These are phyloP conservation scores for Branchellion lobata DNA, from an alignment of 2,888 invertebrate genomes.

Conservation along the genomic window DNA sequence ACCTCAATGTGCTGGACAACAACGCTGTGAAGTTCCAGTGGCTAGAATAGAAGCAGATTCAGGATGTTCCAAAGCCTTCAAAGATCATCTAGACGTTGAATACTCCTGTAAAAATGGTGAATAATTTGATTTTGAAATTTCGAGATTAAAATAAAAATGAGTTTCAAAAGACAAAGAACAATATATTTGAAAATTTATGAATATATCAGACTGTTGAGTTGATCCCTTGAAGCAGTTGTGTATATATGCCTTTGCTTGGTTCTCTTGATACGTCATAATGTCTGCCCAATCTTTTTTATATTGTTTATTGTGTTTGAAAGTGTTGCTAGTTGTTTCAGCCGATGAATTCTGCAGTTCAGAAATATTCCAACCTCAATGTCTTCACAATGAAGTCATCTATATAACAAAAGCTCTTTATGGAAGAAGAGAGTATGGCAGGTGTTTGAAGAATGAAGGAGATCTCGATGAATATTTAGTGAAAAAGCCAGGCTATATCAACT, in stretches of 20 bases:
- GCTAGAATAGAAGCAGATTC: conserved; percentile 3
- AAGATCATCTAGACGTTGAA: background rate
- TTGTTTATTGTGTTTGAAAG: too few relatives aligned
- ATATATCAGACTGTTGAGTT: too few relatives aligned
- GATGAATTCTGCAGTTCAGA: conserved; percentile 32
- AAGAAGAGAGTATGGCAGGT: conserved; percentile 16
- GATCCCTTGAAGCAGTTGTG: too few relatives aligned
- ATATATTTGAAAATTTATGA: too few relatives aligned
- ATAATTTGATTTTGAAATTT: too few relatives aligned
- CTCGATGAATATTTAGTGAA: background rate
- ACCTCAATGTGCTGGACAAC: background rate
- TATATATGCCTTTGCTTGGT: too few relatives aligned
- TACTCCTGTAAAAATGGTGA: background rate
- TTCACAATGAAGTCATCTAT: conserved; percentile 18
- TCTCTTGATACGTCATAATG: too few relatives aligned
- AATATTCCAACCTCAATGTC: conserved; percentile 31
- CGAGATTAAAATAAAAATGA: too few relatives aligned
- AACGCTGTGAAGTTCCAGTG: background rate
- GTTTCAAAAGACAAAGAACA: too few relatives aligned
- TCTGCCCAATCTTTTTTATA: too few relatives aligned
- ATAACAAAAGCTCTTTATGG: conserved; percentile 25
- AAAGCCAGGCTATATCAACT: background rate
- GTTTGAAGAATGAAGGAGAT: conserved; percentile 7
- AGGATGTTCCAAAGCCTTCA: background rate
- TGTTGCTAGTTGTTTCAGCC: background rate